Evolutionary conservation across 2,888 invertebrate species (phyloP).

Genomic region (Seira sanloemensis): DNA sequence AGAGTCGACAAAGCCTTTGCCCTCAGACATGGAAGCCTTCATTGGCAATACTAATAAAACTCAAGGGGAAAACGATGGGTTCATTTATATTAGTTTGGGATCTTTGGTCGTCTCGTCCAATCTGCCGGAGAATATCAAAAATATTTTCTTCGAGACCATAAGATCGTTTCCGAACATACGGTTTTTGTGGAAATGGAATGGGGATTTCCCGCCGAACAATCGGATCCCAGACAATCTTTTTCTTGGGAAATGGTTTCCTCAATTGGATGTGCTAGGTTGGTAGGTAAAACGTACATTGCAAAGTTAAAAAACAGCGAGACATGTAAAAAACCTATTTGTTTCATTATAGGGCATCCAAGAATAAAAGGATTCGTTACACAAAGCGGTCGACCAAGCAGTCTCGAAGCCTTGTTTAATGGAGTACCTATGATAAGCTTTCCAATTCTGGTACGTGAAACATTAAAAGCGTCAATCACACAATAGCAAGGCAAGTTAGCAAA

Average conservation of each 20-base stretch:
- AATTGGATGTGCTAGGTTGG: conserved; percentile 39
- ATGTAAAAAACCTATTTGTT: too few species aligned
- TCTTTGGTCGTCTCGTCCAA: conserved; percentile 33
- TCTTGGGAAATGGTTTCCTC: conserved; percentile 50
- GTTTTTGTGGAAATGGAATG: conserved; percentile 71
- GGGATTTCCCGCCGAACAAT: conserved; percentile 42
- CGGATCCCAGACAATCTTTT: conserved; percentile 59
- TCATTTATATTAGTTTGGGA: conserved; percentile 68
- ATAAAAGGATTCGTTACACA: conserved; percentile 61
- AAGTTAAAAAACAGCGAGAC: too few species aligned
- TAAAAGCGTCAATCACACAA: neutral
- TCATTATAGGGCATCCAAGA: conserved; percentile 31
- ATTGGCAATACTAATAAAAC: neutral
- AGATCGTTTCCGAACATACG: conserved; percentile 46
- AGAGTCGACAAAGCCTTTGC: neutral
- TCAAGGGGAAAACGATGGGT: conserved; percentile 35
- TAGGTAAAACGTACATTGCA: neutral
- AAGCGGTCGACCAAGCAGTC: conserved; percentile 46
- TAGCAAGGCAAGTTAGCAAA: neutral
- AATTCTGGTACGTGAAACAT: conserved; percentile 37
- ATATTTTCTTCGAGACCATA: conserved; percentile 55
- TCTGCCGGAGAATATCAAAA: conserved; percentile 49
- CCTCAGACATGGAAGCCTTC: conserved; percentile 30
- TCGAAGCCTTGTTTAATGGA: conserved; percentile 65
- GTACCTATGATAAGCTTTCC: conserved; percentile 66